Evolutionary conservation across 1,140 invertebrate genomes (phyloP).

Genomic region (Anthonomus grandis): DNA sequence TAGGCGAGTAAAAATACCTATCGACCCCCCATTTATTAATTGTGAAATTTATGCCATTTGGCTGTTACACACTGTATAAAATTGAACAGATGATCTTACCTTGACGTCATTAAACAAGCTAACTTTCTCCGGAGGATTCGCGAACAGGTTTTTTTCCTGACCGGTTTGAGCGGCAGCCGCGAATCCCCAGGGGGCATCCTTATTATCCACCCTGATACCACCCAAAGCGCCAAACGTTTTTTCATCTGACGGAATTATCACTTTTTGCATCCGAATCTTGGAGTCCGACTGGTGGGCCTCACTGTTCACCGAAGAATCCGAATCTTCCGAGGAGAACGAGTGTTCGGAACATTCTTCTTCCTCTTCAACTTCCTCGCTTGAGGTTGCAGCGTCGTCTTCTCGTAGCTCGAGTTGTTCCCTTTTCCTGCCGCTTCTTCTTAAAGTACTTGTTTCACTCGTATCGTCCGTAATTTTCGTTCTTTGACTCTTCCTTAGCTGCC

Average conservation of each 20-base stretch:
- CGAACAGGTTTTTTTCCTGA: constrained; percentile 25
- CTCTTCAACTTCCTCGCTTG: constrained; percentile 31
- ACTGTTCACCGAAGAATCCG: constrained; percentile 30
- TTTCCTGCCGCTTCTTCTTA: constrained; percentile 14
- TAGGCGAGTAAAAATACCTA: no score
- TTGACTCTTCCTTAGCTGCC: constrained; percentile 13
- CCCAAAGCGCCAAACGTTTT: constrained; percentile 54
- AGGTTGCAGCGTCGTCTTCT: constrained; percentile 8
- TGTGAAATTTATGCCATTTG: no score
- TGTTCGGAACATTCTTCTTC: constrained; percentile 37
- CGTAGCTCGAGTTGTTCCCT: constrained; percentile 11
- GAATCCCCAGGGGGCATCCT: constrained; percentile 72
- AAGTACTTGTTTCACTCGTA: constrained; percentile 2
- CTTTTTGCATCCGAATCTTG: constrained; percentile 31
- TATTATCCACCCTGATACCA: constrained; percentile 49
- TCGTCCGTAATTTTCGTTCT: constrained; percentile 8
- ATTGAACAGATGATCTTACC: no score
- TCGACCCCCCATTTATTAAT: no score
- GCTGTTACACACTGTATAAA: no score
- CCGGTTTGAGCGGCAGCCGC: constrained; percentile 59
- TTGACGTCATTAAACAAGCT: constrained; percentile 23
- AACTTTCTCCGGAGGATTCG: constrained; percentile 17
- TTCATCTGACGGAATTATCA: constrained; percentile 24
- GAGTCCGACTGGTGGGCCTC: constrained; percentile 27
- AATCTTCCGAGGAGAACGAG: constrained; percentile 46